Base-by-base conservation (phyloP, 2,113 vertebrate genomes). In the Engystomops pustulosus region DNA sequence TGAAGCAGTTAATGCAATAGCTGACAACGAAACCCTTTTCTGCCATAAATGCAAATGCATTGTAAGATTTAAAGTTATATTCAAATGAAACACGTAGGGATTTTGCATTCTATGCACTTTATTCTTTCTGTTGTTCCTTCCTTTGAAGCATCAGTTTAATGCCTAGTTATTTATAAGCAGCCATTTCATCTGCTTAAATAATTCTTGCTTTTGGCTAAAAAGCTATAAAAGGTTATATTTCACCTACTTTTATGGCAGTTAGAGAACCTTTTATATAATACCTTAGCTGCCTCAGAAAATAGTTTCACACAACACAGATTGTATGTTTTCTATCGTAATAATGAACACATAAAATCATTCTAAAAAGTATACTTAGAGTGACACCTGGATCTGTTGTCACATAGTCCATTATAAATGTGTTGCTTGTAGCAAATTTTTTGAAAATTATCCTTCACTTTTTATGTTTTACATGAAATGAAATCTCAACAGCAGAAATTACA, bases 131-230 rank as follows among this genome's bases (percentile, higher is more conserved):
- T 87, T 88, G 72, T 87, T 88, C 65, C 79, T 8, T 85, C 80
- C 69, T 83, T 6, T 23, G 38, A 89, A 88, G 72, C 14, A 87
- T 55, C 1, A 83, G n/a, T 71, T 88, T 86, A 88, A 87, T 36
- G 23, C 44, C 86, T 87, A 86, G 86, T 68, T 88, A 68, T 25
- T 87, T 88, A 90, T 91, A 87, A 88, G 68, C 85, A 87, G 89
- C 70, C 87, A 79, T 87, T 90, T 90, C 85, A 88, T 89, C 80
- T 88, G 51, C 49, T 58, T 70, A 79, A 85, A 85, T 85, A 85
- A 85, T 78, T 85, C 83, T 85, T 70, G 62, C 83, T 85, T 85
- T 78, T 79, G 83, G 83, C 83, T 79, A 85, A 51, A 78, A 55
- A 25, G 20, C 27, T 36, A 85, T 69, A 58, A 45, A 25, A 85